Base-by-base conservation (phyloP, 2,113 vertebrate species). In the Hippocampus abdominalis region DNA sequence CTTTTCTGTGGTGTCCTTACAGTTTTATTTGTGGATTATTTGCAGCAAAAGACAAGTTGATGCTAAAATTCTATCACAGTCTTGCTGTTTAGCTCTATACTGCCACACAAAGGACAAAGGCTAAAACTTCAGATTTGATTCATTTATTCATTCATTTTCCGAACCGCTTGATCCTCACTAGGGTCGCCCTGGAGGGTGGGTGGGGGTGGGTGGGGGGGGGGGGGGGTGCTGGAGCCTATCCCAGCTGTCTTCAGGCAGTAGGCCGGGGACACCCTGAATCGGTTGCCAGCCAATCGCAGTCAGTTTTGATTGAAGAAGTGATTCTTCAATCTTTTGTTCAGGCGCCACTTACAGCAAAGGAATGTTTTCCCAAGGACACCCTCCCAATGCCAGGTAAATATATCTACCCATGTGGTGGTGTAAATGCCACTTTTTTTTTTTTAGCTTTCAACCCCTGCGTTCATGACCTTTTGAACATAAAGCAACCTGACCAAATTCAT, bases 71-170 rank as follows among this genome's bases (percentile, higher is more conserved):
- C 1, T 12, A 13, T 15, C 12, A 12, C 16, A 54, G 51, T n/a
- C 23, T 54, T 23, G 21, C 21, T 23, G 9, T 70, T 4, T 60
- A 53, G 60, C 15, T 39, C 23, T 63, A 48, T 56, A 49, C 48
- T 64, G 64, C 69, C 74, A 27, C 46, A 16, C 57, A 56, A 25
- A 23, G 23, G 56, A 46, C 70, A 62, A 3, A 56, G 2, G 42
- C 42, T 44, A 13, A 13, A 70, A 46, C 36, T 36, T 66, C 32
- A 63, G 2, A 27, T 71, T 8, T 27, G 1, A 6, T 67, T 36
- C 32, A 6, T 36, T 6, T 5, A 6, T 32, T 32, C 29, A 4
- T 5, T 36, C 32, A 36, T 36, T 36, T 36, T 36, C 5, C 32
- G 32, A 36, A 36, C 32, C 32, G 32, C 32, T 36, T 36, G 32